Evolutionary conservation across 2,113 vertebrate species (phyloP), one percentile per base, ranked within the genome.

Genomic region (Eonycteris spelaea): DNA sequence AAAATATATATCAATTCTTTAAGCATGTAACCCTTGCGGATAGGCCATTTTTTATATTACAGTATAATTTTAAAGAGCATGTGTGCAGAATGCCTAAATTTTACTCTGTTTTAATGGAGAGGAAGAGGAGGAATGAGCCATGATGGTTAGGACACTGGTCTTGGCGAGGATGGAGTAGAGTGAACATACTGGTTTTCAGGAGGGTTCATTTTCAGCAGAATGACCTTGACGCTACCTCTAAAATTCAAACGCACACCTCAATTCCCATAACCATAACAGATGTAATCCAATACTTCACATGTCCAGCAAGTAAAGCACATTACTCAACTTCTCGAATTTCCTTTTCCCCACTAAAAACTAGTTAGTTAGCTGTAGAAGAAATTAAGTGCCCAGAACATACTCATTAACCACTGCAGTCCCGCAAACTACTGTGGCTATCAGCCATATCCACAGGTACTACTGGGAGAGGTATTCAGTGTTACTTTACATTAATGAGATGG

Each of bases 331-430:
- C 68, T 78, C 33, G 75, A 85, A 57, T 92, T 84, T 94, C 12
- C 48, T 71, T 63, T 90, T 80, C 12, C 51, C 75, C 63, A 71
- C 38, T 91, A 85, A 91, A 93, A 93, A 70, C 71, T n/a, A n/a
- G n/a, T n/a, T 77, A 93, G 61, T 71, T 63, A 91, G n/a, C 59
- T 6, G 3, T n/a, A 61, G 35, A 91, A 91, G 38, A 95, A 70
- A 68, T 38, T 78, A 95, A 93, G 65, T 67, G 86, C 14, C 38
- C 43, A 26, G 65, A 45, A 63, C 79, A 82, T 3, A 86, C 3
- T 92, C 79, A 90, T 0, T 53, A 79, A 86, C 35, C 48, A 90
- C 57, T 3, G 8, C 15, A 92, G 79, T 63, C 26, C 48, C 71
- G 7, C 51, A 55, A 67, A 78, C 73, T 61, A 79, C 16, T 63